phyloP scores from a whole-genome alignment of 2,113 vertebrate genomes.

The Actenoides lindsayi region DNA sequence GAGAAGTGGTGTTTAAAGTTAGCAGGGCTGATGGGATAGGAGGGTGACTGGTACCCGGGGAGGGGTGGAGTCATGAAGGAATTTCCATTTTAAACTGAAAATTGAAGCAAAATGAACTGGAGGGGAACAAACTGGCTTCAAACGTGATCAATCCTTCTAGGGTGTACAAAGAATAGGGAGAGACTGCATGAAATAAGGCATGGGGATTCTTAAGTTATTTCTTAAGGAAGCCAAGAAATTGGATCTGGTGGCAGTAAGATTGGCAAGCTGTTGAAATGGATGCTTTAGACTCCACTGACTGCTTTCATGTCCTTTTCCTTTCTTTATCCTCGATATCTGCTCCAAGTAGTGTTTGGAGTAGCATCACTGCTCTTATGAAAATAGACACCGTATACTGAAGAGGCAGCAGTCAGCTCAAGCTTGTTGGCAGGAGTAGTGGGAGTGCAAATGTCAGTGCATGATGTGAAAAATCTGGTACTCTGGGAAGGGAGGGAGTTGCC shows the following conservation, averaged over 20 bases:
- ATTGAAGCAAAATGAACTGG: background rate
- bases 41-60: background rate
- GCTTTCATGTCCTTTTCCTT: background rate
- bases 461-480: constrained; percentile 7
- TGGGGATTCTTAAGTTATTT: background rate
- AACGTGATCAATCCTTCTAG: background rate
- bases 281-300: background rate
- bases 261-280: background rate
- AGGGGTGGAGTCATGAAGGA: background rate
- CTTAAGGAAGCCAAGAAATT: background rate
- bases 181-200: background rate
- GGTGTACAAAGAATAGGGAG: background rate
- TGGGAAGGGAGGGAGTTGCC: background rate
- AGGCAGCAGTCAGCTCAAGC: background rate
- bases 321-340: background rate
- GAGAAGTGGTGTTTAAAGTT: background rate
- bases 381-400: background rate
- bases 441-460: background rate
- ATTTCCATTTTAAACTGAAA: background rate
- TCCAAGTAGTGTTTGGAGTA: background rate
- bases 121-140: background rate
- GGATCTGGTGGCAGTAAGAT: background rate
- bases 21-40: background rate
- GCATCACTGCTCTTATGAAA: background rate
- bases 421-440: background rate